Conservation (phyloP, 2,113 vertebrate genomes). For the Syrmaticus mikado region DNA sequence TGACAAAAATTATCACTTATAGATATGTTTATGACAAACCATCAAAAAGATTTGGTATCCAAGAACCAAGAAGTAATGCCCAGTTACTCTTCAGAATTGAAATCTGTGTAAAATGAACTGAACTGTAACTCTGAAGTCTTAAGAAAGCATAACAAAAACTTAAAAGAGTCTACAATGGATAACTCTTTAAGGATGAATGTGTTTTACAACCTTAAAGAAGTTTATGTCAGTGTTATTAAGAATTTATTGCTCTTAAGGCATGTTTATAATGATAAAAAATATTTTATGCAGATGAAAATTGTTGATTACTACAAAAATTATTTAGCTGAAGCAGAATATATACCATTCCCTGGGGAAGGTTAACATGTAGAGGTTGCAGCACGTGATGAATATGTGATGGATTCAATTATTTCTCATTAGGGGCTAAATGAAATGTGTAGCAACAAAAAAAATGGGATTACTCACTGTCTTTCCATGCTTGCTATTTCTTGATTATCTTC, state of each 20-base stretch:
- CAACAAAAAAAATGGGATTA: slow-evolving; percentile 6
- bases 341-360: background rate
- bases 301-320: background rate
- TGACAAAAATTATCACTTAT: background rate
- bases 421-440: background rate
- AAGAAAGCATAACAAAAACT: background rate
- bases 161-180: background rate
- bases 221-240: background rate
- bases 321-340: background rate
- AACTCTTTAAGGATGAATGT: background rate
- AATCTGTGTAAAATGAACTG: background rate
- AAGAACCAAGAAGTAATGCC: background rate
- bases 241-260: background rate
- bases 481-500: slow-evolving; percentile 96
- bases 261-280: background rate
- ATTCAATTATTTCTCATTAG: background rate
- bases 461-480: slow-evolving; percentile 95
- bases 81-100: background rate
- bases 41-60: background rate
- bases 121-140: background rate
- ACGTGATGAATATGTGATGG: background rate
- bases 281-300: background rate
- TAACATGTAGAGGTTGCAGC: background rate
- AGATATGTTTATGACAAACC: background rate
- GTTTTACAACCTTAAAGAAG: background rate